These are phyloP conservation scores for Scytalopus superciliaris DNA, from an alignment of 2,113 vertebrate species.

Conservation along the genomic window DNA sequence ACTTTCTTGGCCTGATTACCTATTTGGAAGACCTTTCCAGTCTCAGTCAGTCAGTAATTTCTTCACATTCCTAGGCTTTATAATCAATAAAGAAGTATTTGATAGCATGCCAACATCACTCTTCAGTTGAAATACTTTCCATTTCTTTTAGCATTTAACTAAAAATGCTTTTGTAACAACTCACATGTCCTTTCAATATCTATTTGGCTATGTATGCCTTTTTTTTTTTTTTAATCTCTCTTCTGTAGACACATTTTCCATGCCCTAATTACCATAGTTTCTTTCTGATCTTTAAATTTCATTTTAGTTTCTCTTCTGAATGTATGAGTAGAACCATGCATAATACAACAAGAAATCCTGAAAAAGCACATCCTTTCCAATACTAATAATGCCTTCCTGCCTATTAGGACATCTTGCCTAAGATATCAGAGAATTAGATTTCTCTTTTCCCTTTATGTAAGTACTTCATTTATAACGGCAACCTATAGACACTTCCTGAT, in stretches of 20 bases:
- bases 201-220: not conserved
- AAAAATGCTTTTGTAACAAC: not conserved
- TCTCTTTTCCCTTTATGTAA: not conserved
- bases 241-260: not conserved
- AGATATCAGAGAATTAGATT: not conserved
- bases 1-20: not conserved
- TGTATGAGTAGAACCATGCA: not conserved
- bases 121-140: not conserved
- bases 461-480: not conserved
- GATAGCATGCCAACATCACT: not conserved
- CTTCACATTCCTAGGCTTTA: not conserved
- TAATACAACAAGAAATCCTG: not conserved
- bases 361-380: not conserved
- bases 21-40: not conserved
- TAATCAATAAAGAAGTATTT: not conserved
- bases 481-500: not conserved
- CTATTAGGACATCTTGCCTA: not conserved
- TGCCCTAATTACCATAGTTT: not conserved
- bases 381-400: not conserved
- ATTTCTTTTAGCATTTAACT: not conserved
- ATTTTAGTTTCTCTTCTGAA: not conserved
- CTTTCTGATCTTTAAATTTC: not conserved
- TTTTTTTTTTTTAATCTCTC: not conserved
- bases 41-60: not conserved
- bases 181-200: not conserved